Conservation (phyloP, 2,113 vertebrate genomes). For the Ceyx melanurus region DNA sequence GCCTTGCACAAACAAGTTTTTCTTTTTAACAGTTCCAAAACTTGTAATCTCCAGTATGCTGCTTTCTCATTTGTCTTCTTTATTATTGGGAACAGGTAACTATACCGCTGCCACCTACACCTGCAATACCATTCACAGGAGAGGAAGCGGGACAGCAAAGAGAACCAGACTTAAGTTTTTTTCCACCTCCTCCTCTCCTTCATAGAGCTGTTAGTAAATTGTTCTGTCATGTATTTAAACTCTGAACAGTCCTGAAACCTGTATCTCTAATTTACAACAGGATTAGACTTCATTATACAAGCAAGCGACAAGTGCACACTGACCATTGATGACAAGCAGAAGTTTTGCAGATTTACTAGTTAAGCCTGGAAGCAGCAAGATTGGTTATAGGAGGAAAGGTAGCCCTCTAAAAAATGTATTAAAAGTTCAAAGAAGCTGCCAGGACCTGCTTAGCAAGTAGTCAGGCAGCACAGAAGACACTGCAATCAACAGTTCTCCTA, state of each 20-base stretch:
- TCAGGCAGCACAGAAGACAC: not conserved
- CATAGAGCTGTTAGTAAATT: not conserved
- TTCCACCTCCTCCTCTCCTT: not conserved
- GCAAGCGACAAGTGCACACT: not conserved
- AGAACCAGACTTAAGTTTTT: not conserved
- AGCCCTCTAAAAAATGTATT: not conserved
- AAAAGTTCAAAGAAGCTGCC: not conserved
- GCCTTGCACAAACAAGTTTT: not conserved
- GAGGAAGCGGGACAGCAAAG: not conserved
- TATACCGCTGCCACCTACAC: not conserved
- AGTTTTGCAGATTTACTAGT: not conserved
- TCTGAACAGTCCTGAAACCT: not conserved
- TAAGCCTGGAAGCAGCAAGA: not conserved
- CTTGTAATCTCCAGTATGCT: not conserved
- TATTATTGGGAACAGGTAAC: not conserved
- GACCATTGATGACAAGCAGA: not conserved
- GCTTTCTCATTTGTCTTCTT: not conserved
- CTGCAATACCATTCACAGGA: not conserved
- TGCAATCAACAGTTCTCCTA: not conserved
- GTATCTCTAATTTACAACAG: not conserved
- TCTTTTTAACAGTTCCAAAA: not conserved
- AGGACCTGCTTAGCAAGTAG: not conserved
- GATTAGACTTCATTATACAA: not conserved
- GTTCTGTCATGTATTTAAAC: not conserved
- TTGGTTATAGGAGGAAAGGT: accelerated